Percentiles rank a stretch among this genome's conserved stretches.
Conservation (phyloP, 1,140 invertebrate species). For the Caenorhabditis elegans region WBcel235 BX284604.4:8127001-8127500, state of each 20-base stretch:
- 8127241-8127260: too few relatives aligned
- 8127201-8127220: too few relatives aligned
- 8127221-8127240: too few relatives aligned
- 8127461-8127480: too few relatives aligned
- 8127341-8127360: too few relatives aligned
- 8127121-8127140: neutral
- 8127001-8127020: neutral
- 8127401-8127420: constrained; percentile 14
- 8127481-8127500: neutral
- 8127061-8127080: neutral
- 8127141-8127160: neutral
- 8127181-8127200: neutral
- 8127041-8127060: neutral
- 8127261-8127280: too few relatives aligned
- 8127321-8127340: too few relatives aligned
- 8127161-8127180: neutral
- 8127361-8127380: too few relatives aligned
- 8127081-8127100: neutral
- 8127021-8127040: neutral
- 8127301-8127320: too few relatives aligned
- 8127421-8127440: too few relatives aligned
- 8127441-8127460: neutral
- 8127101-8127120: neutral
- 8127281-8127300: too few relatives aligned
- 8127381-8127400: neutral